Evolutionary conservation across 2,113 vertebrate species (phyloP).

Genomic region (Rhinoderma darwinii): DNA sequence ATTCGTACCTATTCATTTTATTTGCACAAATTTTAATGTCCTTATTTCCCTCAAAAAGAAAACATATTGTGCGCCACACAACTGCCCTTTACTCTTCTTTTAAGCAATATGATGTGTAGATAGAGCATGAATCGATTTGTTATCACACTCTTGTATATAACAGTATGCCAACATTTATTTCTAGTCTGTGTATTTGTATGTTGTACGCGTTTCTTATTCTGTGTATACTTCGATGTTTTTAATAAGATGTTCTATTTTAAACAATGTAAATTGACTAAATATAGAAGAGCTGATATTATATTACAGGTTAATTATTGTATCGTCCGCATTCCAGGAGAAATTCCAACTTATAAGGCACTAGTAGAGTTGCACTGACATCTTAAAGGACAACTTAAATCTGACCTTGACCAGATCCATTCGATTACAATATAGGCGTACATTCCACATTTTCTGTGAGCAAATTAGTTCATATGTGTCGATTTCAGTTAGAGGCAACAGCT

Average conservation of each 20-base stretch:
- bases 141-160: constrained; percentile 97
- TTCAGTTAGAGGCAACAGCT: constrained; percentile 72
- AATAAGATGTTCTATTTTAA: constrained; percentile 99
- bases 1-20: constrained; percentile 77
- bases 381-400: constrained; percentile 91
- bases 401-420: constrained; percentile 78
- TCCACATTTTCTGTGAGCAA: constrained; percentile 65
- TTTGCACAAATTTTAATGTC: constrained; percentile 81
- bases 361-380: constrained; percentile 85
- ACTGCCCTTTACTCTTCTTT: constrained; percentile 92
- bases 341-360: constrained; percentile 85
- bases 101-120: constrained; percentile 99
- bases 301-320: constrained; percentile 92
- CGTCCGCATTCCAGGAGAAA: constrained; percentile 94
- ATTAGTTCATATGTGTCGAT: constrained; percentile 69
- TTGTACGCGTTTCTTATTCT: constrained; percentile 99
- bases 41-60: constrained; percentile 67
- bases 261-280: constrained; percentile 97
- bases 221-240: constrained; percentile 99
- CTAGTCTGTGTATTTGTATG: constrained; percentile 99
- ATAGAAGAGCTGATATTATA: constrained; percentile 98
- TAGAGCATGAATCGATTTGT: constrained; percentile 98
- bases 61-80: constrained; percentile 64
- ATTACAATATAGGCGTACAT: constrained; percentile 65
- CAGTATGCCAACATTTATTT: constrained; percentile 97